Evolutionary conservation across 92 coral and sea anemone species (phyloP).

Genomic region (Parazoanthus swiftii): DNA sequence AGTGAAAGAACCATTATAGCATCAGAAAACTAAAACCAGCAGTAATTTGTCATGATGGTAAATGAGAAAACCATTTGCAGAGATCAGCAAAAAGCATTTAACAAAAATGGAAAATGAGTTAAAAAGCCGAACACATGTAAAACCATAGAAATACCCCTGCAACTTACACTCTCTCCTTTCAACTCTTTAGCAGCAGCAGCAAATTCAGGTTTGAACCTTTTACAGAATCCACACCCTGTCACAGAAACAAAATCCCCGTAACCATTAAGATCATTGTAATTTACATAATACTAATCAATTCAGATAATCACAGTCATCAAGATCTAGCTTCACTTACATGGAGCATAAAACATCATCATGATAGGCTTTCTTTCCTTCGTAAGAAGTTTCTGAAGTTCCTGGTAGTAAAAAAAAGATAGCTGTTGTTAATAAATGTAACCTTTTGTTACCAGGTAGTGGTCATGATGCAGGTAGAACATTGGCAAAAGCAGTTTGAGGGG

Average conservation of each 20-base stretch:
- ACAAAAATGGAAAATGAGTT: too few relatives aligned
- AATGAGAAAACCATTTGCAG: too few relatives aligned
- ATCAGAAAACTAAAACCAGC: too few relatives aligned
- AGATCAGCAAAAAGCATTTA: too few relatives aligned
- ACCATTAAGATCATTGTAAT: not conserved
- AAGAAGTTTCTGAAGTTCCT: conserved; percentile 84
- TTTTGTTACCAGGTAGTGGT: not conserved
- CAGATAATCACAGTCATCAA: not conserved
- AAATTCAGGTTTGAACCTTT: conserved; percentile 90
- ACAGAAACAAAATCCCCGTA: not conserved
- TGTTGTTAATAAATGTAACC: not conserved
- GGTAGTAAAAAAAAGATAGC: not conserved
- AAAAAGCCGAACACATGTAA: not conserved
- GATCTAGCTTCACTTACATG: conserved; percentile 66
- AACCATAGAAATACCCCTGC: not conserved
- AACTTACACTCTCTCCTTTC: conserved; percentile 84
- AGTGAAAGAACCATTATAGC: too few relatives aligned
- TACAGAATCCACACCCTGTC: conserved; percentile 98
- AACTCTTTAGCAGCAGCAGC: conserved; percentile 90
- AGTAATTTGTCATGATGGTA: too few relatives aligned
- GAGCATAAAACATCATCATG: conserved; percentile 93
- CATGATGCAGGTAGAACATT: too few relatives aligned
- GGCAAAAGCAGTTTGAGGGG: too few relatives aligned
- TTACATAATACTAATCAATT: not conserved
- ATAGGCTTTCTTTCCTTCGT: conserved; percentile 81